A percentile compares a stretch with the other conserved stretches of the same genome.
These are phyloP conservation scores for Dicrurus megarhynchus DNA, from an alignment of 2,113 vertebrate genomes.

Conservation along the genomic window DNA sequence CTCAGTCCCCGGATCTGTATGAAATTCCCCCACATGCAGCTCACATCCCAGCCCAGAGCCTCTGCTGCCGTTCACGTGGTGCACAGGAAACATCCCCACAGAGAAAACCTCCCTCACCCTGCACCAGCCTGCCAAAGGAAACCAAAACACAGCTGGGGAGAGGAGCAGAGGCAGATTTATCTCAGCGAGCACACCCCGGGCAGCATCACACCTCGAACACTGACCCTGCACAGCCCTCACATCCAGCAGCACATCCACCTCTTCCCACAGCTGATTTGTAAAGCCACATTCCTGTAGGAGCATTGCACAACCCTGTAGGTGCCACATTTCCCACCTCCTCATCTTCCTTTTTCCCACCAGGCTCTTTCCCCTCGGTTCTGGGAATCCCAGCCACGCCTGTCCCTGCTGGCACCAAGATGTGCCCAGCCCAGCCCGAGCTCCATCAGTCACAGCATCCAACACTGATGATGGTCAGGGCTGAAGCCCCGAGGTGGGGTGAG, in stretches of 20 bases:
- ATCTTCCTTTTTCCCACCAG: neutral
- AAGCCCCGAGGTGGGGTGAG: neutral
- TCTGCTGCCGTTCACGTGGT: fast-evolving
- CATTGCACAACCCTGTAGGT: fast-evolving
- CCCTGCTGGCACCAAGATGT: neutral
- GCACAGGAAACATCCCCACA: neutral
- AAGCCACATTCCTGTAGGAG: fast-evolving
- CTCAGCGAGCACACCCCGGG: neutral
- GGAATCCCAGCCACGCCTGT: neutral
- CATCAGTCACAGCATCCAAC: neutral
- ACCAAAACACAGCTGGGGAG: neutral
- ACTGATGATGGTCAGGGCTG: neutral
- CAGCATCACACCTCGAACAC: fast-evolving
- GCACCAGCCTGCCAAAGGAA: neutral
- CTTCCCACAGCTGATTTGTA: neutral
- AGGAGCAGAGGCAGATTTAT: neutral
- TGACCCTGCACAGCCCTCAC: neutral
- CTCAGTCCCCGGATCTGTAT: fast-evolving
- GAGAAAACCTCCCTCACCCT: neutral
- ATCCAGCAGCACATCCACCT: neutral
- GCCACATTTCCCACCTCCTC: neutral
- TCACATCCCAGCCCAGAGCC: neutral
- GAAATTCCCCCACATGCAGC: neutral
- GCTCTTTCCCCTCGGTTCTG: neutral
- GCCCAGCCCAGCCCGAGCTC: neutral